These are phyloP conservation scores for Tipula lateralis DNA, from an alignment of 2,888 invertebrate species.

Conservation along the genomic window DNA sequence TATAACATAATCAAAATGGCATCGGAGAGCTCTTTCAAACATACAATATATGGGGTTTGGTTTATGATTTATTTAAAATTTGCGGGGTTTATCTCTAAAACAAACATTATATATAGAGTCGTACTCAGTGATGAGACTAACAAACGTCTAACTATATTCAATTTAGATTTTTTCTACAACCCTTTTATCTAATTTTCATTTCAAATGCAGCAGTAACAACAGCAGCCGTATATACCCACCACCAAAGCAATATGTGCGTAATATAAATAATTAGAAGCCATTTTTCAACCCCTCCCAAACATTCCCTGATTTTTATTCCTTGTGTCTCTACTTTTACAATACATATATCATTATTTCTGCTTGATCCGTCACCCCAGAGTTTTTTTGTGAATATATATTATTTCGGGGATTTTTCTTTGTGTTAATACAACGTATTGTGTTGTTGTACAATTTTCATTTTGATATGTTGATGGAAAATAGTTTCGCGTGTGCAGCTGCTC, in stretches of 20 bases:
- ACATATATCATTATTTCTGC: constrained; percentile 24
- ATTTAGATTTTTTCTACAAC: no score
- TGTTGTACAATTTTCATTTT: constrained; percentile 5
- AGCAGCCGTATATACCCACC: constrained; percentile 14
- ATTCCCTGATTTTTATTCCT: constrained; percentile 7
- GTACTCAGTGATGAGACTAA: no score
- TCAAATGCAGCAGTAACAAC: neutral
- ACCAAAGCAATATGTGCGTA: constrained; percentile 7
- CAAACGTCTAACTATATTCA: no score
- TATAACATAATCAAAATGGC: no score
- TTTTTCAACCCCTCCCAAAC: neutral
- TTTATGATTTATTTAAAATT: no score
- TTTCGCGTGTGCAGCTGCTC: constrained; percentile 15
- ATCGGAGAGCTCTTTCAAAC: no score
- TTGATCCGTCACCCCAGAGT: constrained; percentile 14
- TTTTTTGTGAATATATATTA: neutral
- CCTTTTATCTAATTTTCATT: constrained; percentile 12
- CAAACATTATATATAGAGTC: no score
- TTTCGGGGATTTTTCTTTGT: constrained; percentile 20
- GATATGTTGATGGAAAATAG: neutral
- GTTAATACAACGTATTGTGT: neutral
- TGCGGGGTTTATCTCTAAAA: no score
- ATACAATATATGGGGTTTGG: no score
- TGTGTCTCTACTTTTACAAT: neutral
- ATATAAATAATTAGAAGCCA: constrained; percentile 19